Base-by-base conservation (phyloP, 2,888 invertebrate species). In the Drosophila quasianomalipes region DNA sequence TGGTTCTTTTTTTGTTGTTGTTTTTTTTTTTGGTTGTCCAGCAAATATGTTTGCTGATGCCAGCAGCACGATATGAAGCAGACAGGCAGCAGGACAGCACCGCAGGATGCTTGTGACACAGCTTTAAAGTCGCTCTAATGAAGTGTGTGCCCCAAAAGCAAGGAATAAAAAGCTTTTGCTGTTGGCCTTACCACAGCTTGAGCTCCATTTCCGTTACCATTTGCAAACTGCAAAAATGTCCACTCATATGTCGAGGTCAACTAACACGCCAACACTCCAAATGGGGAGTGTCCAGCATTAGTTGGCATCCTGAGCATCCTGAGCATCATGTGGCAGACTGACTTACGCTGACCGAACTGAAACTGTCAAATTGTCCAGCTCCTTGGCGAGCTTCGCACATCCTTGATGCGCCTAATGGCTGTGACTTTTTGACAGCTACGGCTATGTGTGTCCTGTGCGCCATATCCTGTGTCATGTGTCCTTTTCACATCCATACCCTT, bases 381-480 rank as follows among this genome's bases (percentile, higher is more conserved):
- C 12, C 71, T 59, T 51, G 53, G 33, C 39, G 37, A 26, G 4
- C 6, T 14, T 44, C 26, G 49, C 65, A 54, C 64, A 73, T 70
- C 49, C 69, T 64, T 65, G 57, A 55, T 81, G 67, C 70, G 88
- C 78, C 85, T 91, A 90, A 86, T 91, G 91, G 90, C 76, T 90
- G 76, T 90, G 89, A 91, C 90, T 91, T 91, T 91, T 90, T 90
- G 91, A 91, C 90, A 90, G 85, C 85, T 68, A 61, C 41, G 64
- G 62, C 60, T 64, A 81, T 81, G 83, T 82, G 68, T 82, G 68
- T 70, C 77, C 78, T 59, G 68, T 78, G 69, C 68, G 62, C 72
- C 69, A 63, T 75, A 68, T 59, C 58, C 70, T 55, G 53, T 55
- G 41, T 53, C 72, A 70, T 76, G 65, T 74, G 73, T 69, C 63